Evolutionary conservation across 2,113 vertebrate genomes (phyloP), one percentile per base, ranked within the genome.

Genomic region (Hemicordylus capensis): DNA sequence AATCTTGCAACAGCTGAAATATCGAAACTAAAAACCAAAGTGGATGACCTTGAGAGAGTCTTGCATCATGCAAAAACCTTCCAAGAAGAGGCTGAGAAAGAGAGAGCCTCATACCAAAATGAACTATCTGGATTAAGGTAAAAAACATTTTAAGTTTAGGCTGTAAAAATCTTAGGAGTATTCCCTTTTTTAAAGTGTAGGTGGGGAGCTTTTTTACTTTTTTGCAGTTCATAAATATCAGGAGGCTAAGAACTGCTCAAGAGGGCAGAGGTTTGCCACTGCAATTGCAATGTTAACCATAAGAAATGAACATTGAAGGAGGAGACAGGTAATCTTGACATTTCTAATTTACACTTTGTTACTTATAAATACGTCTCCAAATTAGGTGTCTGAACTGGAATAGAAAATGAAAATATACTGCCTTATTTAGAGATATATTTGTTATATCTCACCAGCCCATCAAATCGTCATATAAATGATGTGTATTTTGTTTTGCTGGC

Each of bases 71-170:
- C 93, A 17, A 94, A 96, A 79, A 64, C 89, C 51, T 86, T 90
- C 80, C 93, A 94, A 85, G 90, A 85, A 59, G 92, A 96, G 80
- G 75, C 90, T 0, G 96, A 95, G 79, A 90, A 80, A 81, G 95
- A 96, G 54, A 89, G 94, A 58, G 20, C 85, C 1, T 91, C 92
- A 0, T 91, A 95, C 72, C 96, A 95, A 92, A 93, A 90, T 5
- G 95, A 97, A 81, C 80, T 95, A 24, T 76, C 92, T 58, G 89
- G 89, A 64, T 86, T 95, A 58, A 96, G 97, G 98, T 98, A 88
- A 46, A 69, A 24, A 26, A 17, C 11, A 73, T 73, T 75, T 89
- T 42, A 85, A 88, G 34, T 80, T 8, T 76, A 44, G 20, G n/a
- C 44, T 58, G 42, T 77, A 77, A 56, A 77, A 56, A 28, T 17